Percentiles rank a stretch among this genome's conserved stretches.
Conservation (phyloP, 30 jellyfish, hydroid and myxozoan species). For the Hydractinia echinata region DNA sequence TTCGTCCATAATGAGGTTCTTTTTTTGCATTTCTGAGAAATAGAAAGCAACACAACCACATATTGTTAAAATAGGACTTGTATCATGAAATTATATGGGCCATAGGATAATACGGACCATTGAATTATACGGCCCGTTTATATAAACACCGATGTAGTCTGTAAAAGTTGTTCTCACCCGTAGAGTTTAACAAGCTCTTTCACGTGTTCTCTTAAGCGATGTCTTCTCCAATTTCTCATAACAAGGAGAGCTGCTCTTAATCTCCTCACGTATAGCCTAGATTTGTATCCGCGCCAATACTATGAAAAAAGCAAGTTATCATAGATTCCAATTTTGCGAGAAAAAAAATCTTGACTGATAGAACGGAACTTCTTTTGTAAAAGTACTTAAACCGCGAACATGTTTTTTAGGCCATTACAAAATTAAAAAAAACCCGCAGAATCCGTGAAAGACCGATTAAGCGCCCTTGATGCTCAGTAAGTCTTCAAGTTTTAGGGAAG, state of each 20-base stretch:
- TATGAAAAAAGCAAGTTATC: not conserved
- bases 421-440: too few relatives aligned
- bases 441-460: too few relatives aligned
- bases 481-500: too few relatives aligned
- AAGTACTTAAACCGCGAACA: too few relatives aligned
- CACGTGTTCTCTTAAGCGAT: conserved; percentile 53
- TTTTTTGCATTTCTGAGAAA: conserved; percentile 70
- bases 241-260: conserved; percentile 61
- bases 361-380: too few relatives aligned
- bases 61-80: not conserved
- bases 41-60: not conserved
- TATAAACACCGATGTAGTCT: not conserved
- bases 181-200: conserved; percentile 40
- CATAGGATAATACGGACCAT: too few relatives aligned
- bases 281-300: conserved; percentile 86
- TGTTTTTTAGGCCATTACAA: too few relatives aligned
- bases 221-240: conserved; percentile 70
- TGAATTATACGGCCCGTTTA: too few relatives aligned
- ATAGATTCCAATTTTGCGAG: too few relatives aligned
- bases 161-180: conserved; percentile 48
- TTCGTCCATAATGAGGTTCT: conserved; percentile 71
- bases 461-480: too few relatives aligned
- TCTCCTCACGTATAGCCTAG: conserved; percentile 55
- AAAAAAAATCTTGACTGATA: too few relatives aligned
- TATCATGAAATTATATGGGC: not conserved